Conservation (phyloP, 2,888 invertebrate species). For the Nowickia ferox region DNA sequence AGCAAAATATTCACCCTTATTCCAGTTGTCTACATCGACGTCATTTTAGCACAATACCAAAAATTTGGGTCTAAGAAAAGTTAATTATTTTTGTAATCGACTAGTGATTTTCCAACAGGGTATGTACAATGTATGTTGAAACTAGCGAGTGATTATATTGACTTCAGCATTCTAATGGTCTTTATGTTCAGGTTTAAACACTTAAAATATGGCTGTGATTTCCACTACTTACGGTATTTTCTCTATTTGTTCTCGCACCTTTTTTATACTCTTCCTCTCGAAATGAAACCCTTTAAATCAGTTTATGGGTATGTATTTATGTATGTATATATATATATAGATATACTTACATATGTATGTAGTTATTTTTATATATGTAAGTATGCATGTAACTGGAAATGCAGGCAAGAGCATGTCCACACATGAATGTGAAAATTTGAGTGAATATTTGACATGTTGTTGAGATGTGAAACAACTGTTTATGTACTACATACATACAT, state of each 20-base stretch:
- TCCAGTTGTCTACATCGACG: too few relatives aligned
- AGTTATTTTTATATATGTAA: neutral
- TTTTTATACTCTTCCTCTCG: slow-evolving; percentile 5
- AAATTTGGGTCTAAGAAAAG: too few relatives aligned
- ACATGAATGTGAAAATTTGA: slow-evolving; percentile 30
- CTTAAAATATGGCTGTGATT: slow-evolving; percentile 60
- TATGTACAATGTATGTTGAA: too few relatives aligned
- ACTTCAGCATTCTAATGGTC: slow-evolving; percentile 45
- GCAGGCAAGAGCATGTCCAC: neutral
- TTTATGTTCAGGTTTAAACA: slow-evolving; percentile 40
- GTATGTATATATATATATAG: neutral
- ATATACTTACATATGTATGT: neutral
- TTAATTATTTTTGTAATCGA: too few relatives aligned
- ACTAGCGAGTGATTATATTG: slow-evolving; percentile 44
- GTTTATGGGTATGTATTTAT: slow-evolving; percentile 36
- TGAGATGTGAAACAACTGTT: slow-evolving; percentile 14
- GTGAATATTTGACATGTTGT: slow-evolving; percentile 53
- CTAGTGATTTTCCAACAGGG: too few relatives aligned
- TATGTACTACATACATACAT: neutral
- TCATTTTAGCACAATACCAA: too few relatives aligned
- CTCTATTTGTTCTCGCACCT: neutral
- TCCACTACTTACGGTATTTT: slow-evolving; percentile 14
- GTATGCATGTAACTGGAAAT: neutral
- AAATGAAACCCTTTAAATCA: slow-evolving; percentile 38
- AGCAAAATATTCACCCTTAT: too few relatives aligned